These are phyloP conservation scores for Leucophenga varia DNA, from an alignment of 1,140 invertebrate genomes.

Conservation along the genomic window DNA sequence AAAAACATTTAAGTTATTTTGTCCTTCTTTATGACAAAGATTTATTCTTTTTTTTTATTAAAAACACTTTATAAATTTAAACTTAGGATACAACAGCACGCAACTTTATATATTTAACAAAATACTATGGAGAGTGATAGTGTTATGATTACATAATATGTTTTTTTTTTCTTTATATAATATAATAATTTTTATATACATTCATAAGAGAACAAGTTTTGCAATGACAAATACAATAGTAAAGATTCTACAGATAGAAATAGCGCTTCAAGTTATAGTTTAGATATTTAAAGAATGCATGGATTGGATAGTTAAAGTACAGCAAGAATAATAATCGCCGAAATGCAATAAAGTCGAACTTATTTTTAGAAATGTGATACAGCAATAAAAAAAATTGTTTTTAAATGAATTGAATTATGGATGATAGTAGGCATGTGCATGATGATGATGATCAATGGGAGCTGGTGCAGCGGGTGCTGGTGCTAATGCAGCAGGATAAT, in stretches of 20 bases:
- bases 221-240: conserved; percentile 35
- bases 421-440: conserved; percentile 39
- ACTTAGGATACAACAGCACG: conserved; percentile 15
- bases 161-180: conserved; percentile 5
- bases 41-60: background rate
- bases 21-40: background rate
- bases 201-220: conserved; percentile 31
- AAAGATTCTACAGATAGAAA: conserved; percentile 4
- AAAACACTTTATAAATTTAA: background rate
- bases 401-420: background rate
- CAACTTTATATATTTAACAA: conserved; percentile 14
- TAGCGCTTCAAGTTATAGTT: conserved; percentile 7
- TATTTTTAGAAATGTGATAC: background rate
- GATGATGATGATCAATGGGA: too few relatives aligned
- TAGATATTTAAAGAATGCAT: conserved; percentile 7
- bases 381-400: conserved; percentile 1
- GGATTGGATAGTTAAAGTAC: too few relatives aligned
- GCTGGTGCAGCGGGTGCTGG: conserved; percentile 21
- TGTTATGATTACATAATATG: conserved; percentile 8
- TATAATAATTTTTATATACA: conserved; percentile 12
- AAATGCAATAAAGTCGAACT: too few relatives aligned
- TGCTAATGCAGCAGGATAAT: conserved; percentile 19
- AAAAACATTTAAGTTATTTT: background rate
- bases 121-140: conserved; percentile 16
- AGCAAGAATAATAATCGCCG: background rate